These are phyloP conservation scores for Loriculus beryllinus DNA, from an alignment of 2,797 vertebrate genomes.

Conservation along the genomic window DNA sequence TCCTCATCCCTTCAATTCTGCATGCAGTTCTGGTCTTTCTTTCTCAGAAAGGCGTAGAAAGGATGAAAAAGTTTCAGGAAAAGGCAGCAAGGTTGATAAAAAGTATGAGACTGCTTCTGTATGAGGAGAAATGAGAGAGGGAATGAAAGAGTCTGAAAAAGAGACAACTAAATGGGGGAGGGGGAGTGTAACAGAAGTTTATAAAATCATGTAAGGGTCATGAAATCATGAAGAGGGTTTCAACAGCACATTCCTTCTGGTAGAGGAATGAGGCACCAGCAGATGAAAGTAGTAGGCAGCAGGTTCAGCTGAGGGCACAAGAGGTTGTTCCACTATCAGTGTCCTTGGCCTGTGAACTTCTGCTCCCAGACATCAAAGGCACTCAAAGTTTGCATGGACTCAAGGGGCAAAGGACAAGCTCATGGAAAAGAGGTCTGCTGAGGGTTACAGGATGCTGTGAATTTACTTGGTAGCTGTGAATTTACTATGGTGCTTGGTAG, in stretches of 20 bases:
- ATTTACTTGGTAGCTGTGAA: neutral
- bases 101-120: neutral
- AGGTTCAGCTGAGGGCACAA: neutral
- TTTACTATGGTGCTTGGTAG: neutral
- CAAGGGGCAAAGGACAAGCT: neutral
- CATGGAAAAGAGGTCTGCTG: neutral
- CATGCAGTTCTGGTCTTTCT: neutral
- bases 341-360: neutral
- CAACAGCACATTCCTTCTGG: neutral
- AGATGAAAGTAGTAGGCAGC: neutral
- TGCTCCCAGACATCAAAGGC: neutral
- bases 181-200: neutral
- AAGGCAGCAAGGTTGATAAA: neutral
- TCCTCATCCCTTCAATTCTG: neutral
- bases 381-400: neutral
- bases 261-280: neutral
- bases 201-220: neutral
- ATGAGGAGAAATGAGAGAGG: neutral
- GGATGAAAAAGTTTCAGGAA: neutral
- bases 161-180: neutral
- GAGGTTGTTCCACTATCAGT: neutral
- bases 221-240: neutral
- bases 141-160: neutral
- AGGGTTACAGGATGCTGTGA: neutral
- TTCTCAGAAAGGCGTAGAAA: neutral